phyloP scores from a whole-genome alignment of 2,888 invertebrate species.

The Notocelia uddmanniana region DNA sequence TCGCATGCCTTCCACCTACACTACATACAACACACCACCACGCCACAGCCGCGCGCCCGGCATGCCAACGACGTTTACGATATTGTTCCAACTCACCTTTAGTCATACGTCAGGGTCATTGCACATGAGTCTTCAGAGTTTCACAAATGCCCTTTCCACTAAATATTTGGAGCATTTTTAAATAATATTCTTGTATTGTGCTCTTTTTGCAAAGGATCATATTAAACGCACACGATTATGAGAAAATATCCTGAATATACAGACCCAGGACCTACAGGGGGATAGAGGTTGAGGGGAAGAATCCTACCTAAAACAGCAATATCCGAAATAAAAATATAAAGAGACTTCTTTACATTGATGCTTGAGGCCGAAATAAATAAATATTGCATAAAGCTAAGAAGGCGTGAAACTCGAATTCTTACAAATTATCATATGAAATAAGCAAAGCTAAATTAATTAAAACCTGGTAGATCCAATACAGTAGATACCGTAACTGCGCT shows the following conservation, averaged over 20 bases:
- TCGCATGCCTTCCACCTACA: slow-evolving; percentile 60
- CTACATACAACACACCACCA: slow-evolving; percentile 47
- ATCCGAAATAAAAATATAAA: no score
- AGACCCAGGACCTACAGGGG: no score
- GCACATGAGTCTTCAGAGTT: slow-evolving; percentile 6
- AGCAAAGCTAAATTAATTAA: no score
- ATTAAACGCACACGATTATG: not conserved
- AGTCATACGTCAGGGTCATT: slow-evolving; percentile 18
- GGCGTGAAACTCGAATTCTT: no score
- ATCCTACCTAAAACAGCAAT: no score
- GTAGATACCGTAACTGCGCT: not conserved
- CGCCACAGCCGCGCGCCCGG: slow-evolving; percentile 7
- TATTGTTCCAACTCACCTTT: slow-evolving; percentile 27
- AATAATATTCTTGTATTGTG: not conserved
- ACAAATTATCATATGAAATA: no score
- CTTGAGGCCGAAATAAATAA: no score
- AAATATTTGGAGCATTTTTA: not conserved
- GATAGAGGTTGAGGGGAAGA: no score
- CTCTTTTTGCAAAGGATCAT: not conserved
- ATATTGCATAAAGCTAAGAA: no score
- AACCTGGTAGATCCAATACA: no score
- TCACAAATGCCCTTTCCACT: not conserved
- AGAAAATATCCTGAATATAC: no score
- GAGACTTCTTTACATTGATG: no score
- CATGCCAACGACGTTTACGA: slow-evolving; percentile 32